phyloP scores from a whole-genome alignment of 2,888 invertebrate genomes.

The Protonemura montana region DNA sequence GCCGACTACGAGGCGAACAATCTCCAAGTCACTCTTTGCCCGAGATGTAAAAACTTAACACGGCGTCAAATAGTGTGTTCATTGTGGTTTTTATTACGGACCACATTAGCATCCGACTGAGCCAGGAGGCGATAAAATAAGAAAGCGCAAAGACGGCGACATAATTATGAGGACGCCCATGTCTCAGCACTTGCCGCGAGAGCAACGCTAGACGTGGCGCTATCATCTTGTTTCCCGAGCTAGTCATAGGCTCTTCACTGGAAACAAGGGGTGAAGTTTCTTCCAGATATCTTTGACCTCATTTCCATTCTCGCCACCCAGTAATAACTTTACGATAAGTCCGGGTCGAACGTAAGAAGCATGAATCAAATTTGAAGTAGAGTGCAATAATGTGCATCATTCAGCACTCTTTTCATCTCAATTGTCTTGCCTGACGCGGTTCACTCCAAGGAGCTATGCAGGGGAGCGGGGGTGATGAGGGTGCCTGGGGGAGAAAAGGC shows the following conservation, averaged over 20 bases:
- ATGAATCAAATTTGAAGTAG: conserved; percentile 14
- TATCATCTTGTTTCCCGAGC: no score
- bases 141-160: no score
- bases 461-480: background rate
- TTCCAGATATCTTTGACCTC: background rate
- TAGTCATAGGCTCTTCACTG: background rate
- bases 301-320: background rate
- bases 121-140: background rate
- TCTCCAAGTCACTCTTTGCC: no score
- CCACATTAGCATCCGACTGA: background rate
- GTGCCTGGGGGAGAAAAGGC: background rate
- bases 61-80: background rate
- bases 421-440: background rate
- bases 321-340: conserved; percentile 7
- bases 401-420: conserved; percentile 20
- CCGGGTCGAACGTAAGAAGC: background rate
- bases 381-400: conserved; percentile 3
- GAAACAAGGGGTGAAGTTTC: background rate
- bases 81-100: background rate
- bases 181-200: background rate
- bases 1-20: no score
- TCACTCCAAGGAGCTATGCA: background rate
- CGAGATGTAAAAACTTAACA: no score
- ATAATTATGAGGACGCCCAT: background rate
- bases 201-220: no score